These are phyloP conservation scores for Nematopogon swammerdamellus DNA, from an alignment of 2,888 invertebrate genomes.

Conservation along the genomic window DNA sequence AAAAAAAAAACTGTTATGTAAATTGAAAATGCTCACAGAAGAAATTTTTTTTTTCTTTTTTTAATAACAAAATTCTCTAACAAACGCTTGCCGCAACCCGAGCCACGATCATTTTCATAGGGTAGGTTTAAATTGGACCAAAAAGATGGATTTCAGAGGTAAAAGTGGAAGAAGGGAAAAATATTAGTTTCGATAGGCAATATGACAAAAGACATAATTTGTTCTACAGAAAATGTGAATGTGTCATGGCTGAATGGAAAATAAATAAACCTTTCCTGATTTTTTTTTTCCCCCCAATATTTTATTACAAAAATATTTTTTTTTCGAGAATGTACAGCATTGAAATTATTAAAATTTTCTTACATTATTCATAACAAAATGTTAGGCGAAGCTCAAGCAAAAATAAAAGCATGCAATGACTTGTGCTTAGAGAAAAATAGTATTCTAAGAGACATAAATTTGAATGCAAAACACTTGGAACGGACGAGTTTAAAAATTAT, in stretches of 20 bases:
- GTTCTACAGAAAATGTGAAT: background rate
- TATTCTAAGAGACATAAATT: too few relatives aligned
- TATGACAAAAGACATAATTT: background rate
- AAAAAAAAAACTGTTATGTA: too few relatives aligned
- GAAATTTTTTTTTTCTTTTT: background rate
- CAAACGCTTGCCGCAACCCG: background rate
- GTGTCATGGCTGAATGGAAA: background rate
- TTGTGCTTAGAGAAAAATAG: too few relatives aligned
- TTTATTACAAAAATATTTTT: too few relatives aligned
- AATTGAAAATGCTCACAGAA: too few relatives aligned
- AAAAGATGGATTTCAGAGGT: background rate
- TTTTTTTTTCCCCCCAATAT: too few relatives aligned
- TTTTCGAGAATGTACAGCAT: constrained; percentile 46
- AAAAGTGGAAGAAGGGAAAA: background rate
- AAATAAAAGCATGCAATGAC: background rate
- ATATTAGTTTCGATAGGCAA: background rate
- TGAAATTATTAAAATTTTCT: background rate
- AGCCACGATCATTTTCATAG: background rate
- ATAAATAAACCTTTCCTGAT: background rate
- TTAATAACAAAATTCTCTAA: too few relatives aligned
- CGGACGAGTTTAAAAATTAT: too few relatives aligned
- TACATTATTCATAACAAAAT: too few relatives aligned
- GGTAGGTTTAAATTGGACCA: background rate
- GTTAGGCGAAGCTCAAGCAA: too few relatives aligned
- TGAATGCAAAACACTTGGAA: too few relatives aligned